A percentile compares a stretch with the other conserved stretches of the same genome.
phyloP scores from a whole-genome alignment of 2,113 vertebrate species.

The Calidris pugnax region DNA sequence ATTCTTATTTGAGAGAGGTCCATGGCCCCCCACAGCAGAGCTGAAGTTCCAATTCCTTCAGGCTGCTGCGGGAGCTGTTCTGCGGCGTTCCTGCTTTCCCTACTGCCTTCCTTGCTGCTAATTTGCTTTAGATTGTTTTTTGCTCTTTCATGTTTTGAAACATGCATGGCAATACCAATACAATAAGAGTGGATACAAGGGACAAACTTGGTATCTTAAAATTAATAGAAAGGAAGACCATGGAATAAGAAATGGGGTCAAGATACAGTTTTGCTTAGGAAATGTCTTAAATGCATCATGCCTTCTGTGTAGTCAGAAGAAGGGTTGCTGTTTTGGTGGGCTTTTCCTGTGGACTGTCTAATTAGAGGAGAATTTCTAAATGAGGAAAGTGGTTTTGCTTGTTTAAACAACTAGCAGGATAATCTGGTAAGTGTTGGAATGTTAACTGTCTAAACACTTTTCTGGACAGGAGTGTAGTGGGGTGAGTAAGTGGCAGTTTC shows the following conservation, averaged over 20 bases:
- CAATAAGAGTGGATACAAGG: not conserved
- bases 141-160: not conserved
- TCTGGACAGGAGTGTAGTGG: not conserved
- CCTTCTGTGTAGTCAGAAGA: not conserved
- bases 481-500: not conserved
- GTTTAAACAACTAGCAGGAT: not conserved
- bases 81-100: not conserved
- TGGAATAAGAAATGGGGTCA: not conserved
- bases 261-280: not conserved
- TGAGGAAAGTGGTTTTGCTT: not conserved
- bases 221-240: not conserved
- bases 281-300: not conserved
- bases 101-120: not conserved
- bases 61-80: not conserved
- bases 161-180: not conserved
- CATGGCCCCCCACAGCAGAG: not conserved
- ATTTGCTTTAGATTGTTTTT: not conserved
- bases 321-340: not conserved
- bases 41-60: accelerated
- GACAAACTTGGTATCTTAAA: not conserved
- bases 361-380: not conserved
- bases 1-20: not conserved
- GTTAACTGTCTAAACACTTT: not conserved
- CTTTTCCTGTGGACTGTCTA: not conserved
- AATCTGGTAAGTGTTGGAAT: not conserved